phyloP scores from a whole-genome alignment of 2,888 invertebrate species.

The Priocnemis perturbator region DNA sequence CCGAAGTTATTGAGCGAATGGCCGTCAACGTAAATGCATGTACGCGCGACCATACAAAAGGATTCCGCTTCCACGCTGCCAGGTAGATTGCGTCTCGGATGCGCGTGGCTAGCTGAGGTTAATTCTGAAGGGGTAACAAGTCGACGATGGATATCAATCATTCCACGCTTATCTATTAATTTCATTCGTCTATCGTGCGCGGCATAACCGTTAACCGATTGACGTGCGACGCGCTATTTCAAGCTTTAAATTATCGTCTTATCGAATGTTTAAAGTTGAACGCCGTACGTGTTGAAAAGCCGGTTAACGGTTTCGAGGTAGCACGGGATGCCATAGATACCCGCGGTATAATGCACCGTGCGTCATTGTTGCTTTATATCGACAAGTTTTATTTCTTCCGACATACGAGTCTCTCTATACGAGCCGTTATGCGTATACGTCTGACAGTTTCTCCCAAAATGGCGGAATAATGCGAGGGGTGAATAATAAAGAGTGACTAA shows the following conservation, averaged over 20 bases:
- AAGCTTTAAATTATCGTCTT: no score
- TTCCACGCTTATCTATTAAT: conserved; percentile 41
- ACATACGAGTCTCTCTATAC: no score
- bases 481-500: conserved; percentile 43
- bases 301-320: no score
- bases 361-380: no score
- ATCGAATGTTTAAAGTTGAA: no score
- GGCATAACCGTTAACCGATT: not conserved
- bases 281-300: no score
- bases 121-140: conserved; percentile 63
- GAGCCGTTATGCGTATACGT: not conserved
- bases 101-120: conserved; percentile 50
- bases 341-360: no score
- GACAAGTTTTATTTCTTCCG: no score
- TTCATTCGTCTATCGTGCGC: not conserved
- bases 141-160: conserved; percentile 63
- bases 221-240: no score
- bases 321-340: no score
- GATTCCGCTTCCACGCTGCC: conserved; percentile 8
- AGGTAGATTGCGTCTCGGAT: no score
- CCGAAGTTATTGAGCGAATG: conserved; percentile 24
- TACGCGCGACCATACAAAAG: not conserved
- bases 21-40: conserved; percentile 12
- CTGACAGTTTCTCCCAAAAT: conserved; percentile 3
- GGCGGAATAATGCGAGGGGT: conserved; percentile 21